These are phyloP conservation scores for Arizona elegans DNA, from an alignment of 2,113 vertebrate species.

Conservation along the genomic window DNA sequence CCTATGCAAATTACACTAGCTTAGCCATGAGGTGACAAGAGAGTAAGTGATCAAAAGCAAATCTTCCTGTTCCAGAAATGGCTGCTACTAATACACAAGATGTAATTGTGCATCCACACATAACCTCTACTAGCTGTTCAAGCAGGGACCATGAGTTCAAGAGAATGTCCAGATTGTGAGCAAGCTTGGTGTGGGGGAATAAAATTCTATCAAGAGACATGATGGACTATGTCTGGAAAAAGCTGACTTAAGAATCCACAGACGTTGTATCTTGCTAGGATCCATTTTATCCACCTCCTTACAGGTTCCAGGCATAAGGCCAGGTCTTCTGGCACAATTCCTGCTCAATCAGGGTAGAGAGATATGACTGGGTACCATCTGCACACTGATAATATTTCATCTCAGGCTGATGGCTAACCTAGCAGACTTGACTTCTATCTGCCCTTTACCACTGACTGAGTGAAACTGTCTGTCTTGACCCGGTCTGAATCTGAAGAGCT, in stretches of 20 bases:
- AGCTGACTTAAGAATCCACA: neutral
- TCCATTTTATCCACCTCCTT: neutral
- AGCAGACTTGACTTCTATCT: neutral
- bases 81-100: neutral
- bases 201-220: neutral
- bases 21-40: neutral
- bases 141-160: neutral
- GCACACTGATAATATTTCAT: neutral
- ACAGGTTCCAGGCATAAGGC: neutral
- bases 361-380: neutral
- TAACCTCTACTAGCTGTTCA: neutral
- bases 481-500: neutral
- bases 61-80: neutral
- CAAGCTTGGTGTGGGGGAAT: neutral
- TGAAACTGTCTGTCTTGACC: neutral
- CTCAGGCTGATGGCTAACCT: neutral
- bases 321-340: neutral
- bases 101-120: neutral
- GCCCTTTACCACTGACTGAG: neutral
- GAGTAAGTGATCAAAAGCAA: neutral
- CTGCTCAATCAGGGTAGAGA: neutral
- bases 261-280: neutral
- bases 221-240: neutral
- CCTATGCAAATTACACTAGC: neutral
- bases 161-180: neutral